Conservation (phyloP, 1,140 invertebrate species). For the Microvelia longipes region DNA sequence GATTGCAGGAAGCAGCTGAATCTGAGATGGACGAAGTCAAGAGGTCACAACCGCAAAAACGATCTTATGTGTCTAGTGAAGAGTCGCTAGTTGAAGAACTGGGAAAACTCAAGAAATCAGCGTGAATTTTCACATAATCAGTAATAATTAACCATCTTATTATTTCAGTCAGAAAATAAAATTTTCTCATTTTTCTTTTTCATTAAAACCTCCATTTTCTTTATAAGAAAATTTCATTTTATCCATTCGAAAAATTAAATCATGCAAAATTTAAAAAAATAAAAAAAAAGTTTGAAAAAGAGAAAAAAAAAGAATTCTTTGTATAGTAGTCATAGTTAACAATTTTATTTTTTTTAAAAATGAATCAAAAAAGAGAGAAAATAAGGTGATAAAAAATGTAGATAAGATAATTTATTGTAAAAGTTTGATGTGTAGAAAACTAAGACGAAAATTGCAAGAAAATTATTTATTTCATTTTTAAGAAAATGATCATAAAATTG, state of each 20-base stretch:
- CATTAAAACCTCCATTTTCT: not conserved
- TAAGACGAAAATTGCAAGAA: too few relatives aligned
- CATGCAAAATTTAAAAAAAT: not conserved
- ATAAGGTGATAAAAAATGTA: too few relatives aligned
- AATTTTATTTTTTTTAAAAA: too few relatives aligned
- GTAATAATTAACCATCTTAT: not conserved
- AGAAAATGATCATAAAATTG: too few relatives aligned
- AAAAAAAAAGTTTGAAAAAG: not conserved
- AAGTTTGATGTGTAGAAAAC: too few relatives aligned
- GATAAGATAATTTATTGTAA: too few relatives aligned
- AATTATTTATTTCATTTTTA: too few relatives aligned
- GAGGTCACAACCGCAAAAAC: constrained; percentile 11
- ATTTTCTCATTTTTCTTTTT: not conserved
- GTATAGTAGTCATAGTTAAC: too few relatives aligned
- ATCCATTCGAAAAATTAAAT: not conserved
- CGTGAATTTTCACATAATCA: constrained; percentile 3
- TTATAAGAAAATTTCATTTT: not conserved
- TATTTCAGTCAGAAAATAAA: not conserved
- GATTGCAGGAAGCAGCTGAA: not conserved
- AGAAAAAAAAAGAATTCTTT: not conserved
- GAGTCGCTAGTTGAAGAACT: constrained; percentile 16
- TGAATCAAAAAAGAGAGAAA: too few relatives aligned
- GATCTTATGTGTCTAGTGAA: constrained; percentile 17
- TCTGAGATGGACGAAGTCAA: not conserved
- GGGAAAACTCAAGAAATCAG: constrained; percentile 16